Conservation (phyloP, 2,888 invertebrate genomes). For the Mesochorus sp. region DNA sequence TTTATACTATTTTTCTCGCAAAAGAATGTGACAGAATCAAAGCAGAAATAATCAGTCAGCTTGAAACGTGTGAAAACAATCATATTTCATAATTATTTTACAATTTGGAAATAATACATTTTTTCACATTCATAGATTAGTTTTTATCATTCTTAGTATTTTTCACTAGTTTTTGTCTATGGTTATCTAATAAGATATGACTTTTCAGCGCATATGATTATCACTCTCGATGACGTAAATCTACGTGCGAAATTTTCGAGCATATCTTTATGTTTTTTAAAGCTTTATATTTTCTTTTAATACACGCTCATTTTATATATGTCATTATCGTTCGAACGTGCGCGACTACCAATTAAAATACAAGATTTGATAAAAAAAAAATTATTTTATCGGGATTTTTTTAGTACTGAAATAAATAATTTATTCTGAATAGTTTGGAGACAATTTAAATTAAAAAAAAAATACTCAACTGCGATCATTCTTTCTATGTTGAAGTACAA, state of each 20-base stretch:
- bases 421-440: too few species aligned
- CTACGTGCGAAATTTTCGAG: background rate
- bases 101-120: background rate
- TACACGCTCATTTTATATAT: background rate
- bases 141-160: background rate
- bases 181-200: background rate
- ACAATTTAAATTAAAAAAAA: too few species aligned
- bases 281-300: background rate
- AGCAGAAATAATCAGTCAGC: too few species aligned
- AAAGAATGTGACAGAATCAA: too few species aligned
- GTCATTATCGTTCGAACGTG: background rate
- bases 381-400: too few species aligned
- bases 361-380: too few species aligned
- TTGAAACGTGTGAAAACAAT: too few species aligned
- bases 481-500: too few species aligned
- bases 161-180: background rate
- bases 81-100: too few species aligned
- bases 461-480: too few species aligned
- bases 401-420: too few species aligned
- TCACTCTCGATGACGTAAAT: background rate
- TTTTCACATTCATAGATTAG: background rate
- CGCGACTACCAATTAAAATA: too few species aligned
- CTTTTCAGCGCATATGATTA: background rate
- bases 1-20: background rate
- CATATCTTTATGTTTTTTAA: background rate